Evolutionary conservation across 2,113 vertebrate genomes (phyloP).

Genomic region (Accipiter virgatus): DNA sequence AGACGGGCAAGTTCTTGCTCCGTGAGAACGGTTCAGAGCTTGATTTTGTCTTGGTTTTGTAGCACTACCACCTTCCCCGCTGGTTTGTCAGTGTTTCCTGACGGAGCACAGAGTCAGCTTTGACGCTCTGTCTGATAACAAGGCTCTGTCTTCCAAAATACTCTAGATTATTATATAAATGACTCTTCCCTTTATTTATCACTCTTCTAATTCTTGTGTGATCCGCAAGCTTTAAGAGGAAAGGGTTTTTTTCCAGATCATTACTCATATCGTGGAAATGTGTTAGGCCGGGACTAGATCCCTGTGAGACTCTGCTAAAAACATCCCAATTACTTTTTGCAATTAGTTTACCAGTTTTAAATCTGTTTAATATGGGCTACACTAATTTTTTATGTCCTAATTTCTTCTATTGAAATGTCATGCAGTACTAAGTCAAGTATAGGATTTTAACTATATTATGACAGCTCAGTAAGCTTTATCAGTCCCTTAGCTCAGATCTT

Average conservation of each 20-base stretch:
- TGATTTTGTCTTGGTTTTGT: neutral
- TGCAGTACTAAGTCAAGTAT: neutral
- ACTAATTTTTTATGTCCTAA: neutral
- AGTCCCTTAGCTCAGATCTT: neutral
- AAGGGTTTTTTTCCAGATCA: neutral
- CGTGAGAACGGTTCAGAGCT: neutral
- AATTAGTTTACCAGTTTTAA: slow-evolving; percentile 24
- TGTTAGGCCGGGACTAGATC: neutral
- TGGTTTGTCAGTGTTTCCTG: neutral
- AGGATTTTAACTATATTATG: neutral
- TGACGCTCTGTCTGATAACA: neutral
- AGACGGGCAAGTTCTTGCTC: neutral
- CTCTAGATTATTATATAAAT: neutral
- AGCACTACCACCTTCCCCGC: neutral
- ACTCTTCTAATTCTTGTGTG: neutral
- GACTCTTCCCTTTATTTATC: neutral
- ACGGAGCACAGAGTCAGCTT: neutral
- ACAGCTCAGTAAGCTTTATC: neutral
- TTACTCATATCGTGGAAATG: neutral
- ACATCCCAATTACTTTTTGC: neutral
- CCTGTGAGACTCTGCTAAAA: neutral
- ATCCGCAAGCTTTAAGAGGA: neutral
- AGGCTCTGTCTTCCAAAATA: neutral
- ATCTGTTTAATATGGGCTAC: neutral
- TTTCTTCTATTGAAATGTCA: neutral